These are phyloP conservation scores for Scaptomyza hsui DNA, from an alignment of 1,140 invertebrate genomes.

Conservation along the genomic window DNA sequence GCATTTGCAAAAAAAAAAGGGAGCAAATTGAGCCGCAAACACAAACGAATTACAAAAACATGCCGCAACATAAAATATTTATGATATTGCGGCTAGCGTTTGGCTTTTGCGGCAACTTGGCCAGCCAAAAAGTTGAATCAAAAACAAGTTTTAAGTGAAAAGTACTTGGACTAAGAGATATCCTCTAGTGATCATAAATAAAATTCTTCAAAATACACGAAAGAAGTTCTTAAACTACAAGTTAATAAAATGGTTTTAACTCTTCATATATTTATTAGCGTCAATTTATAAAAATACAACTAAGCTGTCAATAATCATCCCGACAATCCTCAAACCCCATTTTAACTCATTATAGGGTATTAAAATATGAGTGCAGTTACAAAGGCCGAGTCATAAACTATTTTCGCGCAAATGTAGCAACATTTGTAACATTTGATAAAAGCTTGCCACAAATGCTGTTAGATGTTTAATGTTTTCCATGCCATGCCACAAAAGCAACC, in stretches of 20 bases:
- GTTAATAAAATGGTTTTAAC: no score
- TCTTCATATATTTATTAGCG: no score
- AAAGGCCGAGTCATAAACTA: constrained; percentile 58
- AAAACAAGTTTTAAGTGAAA: neutral
- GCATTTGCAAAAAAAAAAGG: constrained; percentile 20
- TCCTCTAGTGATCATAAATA: neutral
- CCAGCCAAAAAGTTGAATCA: constrained; percentile 32
- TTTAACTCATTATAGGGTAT: neutral
- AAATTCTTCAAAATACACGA: no score
- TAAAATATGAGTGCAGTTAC: constrained; percentile 20
- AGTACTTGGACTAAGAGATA: neutral
- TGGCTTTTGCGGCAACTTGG: constrained; percentile 60
- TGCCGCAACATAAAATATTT: constrained; percentile 77
- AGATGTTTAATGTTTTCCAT: constrained; percentile 65
- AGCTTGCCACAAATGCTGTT: constrained; percentile 62
- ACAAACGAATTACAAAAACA: constrained; percentile 44
- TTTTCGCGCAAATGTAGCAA: constrained; percentile 45
- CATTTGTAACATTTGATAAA: constrained; percentile 34
- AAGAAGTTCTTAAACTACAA: no score
- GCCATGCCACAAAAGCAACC: constrained; percentile 38
- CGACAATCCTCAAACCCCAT: neutral
- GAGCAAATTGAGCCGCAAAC: constrained; percentile 26
- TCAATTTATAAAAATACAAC: no score
- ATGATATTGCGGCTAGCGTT: constrained; percentile 67
- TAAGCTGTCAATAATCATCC: no score